These are phyloP conservation scores for Morinoia aosen DNA, from an alignment of 2,888 invertebrate genomes.

Conservation along the genomic window DNA sequence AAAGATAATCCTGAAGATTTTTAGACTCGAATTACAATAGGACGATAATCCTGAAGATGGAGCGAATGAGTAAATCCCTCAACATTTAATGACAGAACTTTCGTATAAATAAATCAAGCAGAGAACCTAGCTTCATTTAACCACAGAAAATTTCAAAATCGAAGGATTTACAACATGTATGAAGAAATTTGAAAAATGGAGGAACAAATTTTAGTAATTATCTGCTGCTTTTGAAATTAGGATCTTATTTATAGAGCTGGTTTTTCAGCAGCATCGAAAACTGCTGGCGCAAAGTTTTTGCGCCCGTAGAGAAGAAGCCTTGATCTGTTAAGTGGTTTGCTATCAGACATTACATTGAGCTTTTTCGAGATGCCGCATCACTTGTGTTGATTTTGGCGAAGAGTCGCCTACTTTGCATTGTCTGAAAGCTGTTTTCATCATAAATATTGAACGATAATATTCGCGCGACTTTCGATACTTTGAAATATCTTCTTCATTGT, in stretches of 20 bases:
- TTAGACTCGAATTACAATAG: not conserved
- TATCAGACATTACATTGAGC: not conserved
- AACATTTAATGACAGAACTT: not conserved
- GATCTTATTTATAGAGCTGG: not conserved
- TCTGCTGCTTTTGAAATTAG: not conserved
- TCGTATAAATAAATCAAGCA: not conserved
- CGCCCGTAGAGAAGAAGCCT: not conserved
- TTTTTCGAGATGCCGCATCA: not conserved
- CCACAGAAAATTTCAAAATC: not conserved
- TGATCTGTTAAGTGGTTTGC: not conserved
- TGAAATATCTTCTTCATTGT: too few relatives aligned
- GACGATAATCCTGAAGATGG: not conserved
- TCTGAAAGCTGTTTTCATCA: too few relatives aligned
- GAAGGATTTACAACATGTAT: not conserved
- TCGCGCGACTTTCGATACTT: too few relatives aligned
- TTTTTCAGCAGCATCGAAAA: not conserved
- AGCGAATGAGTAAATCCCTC: too few relatives aligned
- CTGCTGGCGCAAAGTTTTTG: not conserved
- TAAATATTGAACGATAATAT: too few relatives aligned
- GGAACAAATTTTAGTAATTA: not conserved
- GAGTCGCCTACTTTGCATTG: too few relatives aligned
- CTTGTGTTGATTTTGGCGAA: not conserved
- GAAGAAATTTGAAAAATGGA: not conserved
- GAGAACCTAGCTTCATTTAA: not conserved
- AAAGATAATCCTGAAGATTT: too few relatives aligned